Evolutionary conservation across 2,888 invertebrate species (phyloP), one percentile per base, ranked within the genome.

Genomic region (Bembecia ichneumoniformis): DNA sequence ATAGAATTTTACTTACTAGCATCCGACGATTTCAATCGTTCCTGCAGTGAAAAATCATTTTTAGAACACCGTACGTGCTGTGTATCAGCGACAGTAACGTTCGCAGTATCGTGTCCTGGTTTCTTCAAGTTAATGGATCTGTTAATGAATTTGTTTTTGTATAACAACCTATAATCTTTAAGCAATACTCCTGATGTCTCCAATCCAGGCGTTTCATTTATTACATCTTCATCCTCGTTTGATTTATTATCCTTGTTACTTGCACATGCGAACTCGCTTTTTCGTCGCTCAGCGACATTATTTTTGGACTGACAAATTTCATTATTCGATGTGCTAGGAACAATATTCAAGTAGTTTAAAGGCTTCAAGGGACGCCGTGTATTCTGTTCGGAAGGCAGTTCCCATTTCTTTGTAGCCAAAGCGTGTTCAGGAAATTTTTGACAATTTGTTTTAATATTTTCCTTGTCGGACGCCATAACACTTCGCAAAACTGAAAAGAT

Each of bases 351-450:
- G 14, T 40, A 40, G 7, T 67, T 63, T n/a, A 70, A 52, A 0
- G 77, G 75, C 47, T 59, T 67, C 45, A 83, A 59, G 11, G 82
- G 77, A 49, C 54, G 52, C 53, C 80, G 66, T 49, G 49, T 46
- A 50, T 51, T 40, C 11, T 14, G 40, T 40, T 40, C 40, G 7
- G 28, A 28, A 28, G 28, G 28, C 9, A 28, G 5, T 2, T 28
- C 28, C 28, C 28, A 28, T 28, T 28, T 28, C 28, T 28, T 28
- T 28, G 28, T 9, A 28, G 28, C 28, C 7, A 28, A 2, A 9
- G 28, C 28, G 9, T 28, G 5, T 28, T 28, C 28, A 1, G 28
- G 28, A 28, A 28, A 28, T 28, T 1, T 28, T 28, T 28, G 28
- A 9, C 7, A 7, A 2, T 7, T 28, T 9, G 28, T 28, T 28